A percentile compares a stretch with the other conserved stretches of the same genome.
These are phyloP conservation scores for Crambe crambe DNA, from an alignment of 37 sponge, comb jelly and placozoan genomes.

Conservation along the genomic window DNA sequence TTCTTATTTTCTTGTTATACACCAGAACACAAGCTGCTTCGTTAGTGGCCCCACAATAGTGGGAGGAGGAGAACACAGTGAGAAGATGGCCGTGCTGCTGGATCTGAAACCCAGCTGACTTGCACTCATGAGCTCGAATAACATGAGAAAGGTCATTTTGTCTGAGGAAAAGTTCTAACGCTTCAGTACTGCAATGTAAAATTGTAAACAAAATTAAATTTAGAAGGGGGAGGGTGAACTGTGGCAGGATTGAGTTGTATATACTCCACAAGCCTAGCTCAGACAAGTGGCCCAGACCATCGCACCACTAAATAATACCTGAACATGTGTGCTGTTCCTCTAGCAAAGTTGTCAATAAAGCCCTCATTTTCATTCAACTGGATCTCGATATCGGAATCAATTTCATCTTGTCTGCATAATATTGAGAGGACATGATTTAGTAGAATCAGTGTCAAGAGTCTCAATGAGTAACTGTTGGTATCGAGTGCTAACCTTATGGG, in stretches of 20 bases:
- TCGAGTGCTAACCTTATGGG: conserved; percentile 85
- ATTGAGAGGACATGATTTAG: background rate
- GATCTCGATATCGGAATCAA: conserved; percentile 36
- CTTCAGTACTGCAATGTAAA: conserved; percentile 53
- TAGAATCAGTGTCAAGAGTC: background rate
- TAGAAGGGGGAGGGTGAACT: no score
- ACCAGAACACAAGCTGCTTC: conserved; percentile 95
- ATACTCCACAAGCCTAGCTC: no score
- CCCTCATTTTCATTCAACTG: conserved; percentile 62
- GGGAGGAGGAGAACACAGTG: conserved; percentile 95
- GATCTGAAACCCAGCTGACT: conserved; percentile 90
- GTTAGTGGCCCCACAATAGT: conserved; percentile 93
- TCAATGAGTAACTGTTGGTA: no score
- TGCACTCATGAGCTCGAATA: conserved; percentile 94
- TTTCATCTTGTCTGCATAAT: conserved; percentile 55
- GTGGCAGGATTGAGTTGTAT: no score
- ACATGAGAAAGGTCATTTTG: conserved; percentile 89
- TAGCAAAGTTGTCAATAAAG: conserved; percentile 76
- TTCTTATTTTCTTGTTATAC: conserved; percentile 85
- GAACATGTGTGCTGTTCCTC: conserved; percentile 92
- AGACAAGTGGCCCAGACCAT: no score
- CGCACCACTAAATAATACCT: conserved; percentile 34
- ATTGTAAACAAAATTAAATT: no score
- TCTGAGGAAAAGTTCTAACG: conserved; percentile 76
- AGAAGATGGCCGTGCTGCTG: conserved; percentile 93